These are phyloP conservation scores for Oxyura jamaicensis DNA, from an alignment of 2,113 vertebrate species.

Conservation along the genomic window DNA sequence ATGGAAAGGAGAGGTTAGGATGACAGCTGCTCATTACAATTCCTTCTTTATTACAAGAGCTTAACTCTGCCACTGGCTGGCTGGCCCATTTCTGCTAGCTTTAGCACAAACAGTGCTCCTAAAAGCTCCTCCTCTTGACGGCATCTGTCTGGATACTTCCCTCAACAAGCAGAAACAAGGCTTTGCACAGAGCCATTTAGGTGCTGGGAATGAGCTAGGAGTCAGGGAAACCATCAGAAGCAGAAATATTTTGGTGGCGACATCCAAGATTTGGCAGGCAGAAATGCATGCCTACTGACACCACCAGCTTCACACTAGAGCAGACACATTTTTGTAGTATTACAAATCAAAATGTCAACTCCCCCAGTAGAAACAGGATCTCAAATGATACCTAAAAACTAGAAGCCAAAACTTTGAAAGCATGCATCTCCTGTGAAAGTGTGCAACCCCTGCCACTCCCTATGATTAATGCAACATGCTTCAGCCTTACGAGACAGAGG, in stretches of 20 bases:
- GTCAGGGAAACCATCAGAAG: not conserved
- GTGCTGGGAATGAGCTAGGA: not conserved
- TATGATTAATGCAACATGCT: not conserved
- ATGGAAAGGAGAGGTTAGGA: not conserved
- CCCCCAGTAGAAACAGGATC: not conserved
- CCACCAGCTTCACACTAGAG: not conserved
- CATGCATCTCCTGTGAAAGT: not conserved
- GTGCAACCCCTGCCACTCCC: not conserved
- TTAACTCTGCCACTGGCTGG: constrained; percentile 58
- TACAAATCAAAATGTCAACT: not conserved
- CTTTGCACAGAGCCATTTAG: constrained; percentile 31
- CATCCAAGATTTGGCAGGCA: not conserved
- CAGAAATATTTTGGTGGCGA: not conserved
- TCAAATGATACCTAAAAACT: not conserved
- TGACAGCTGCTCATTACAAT: constrained; percentile 55
- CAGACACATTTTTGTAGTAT: not conserved
- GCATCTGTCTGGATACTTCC: constrained; percentile 75
- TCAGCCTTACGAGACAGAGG: not conserved
- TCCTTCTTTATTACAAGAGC: constrained; percentile 50
- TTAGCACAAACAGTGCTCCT: constrained; percentile 14
- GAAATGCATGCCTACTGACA: not conserved
- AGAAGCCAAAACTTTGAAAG: not conserved
- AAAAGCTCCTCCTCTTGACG: constrained; percentile 69
- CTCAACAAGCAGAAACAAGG: constrained; percentile 50
- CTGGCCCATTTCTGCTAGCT: constrained; percentile 57